Percentiles rank a stretch among this genome's conserved stretches.
phyloP scores from a whole-genome alignment of 2,113 vertebrate genomes.

The Oreocharis arfaki region DNA sequence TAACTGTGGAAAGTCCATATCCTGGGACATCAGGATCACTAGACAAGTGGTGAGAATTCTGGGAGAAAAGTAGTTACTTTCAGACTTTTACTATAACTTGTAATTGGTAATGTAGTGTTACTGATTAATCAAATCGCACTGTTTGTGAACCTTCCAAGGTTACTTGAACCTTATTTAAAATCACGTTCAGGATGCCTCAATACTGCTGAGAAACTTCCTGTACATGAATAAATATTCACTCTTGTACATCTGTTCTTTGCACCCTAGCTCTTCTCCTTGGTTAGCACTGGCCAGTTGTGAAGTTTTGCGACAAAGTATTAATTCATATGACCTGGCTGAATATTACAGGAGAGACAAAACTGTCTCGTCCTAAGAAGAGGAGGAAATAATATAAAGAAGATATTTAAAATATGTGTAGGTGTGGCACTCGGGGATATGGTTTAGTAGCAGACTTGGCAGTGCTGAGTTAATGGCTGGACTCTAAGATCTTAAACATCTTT shows the following conservation, averaged over 20 bases:
- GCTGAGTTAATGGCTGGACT: background rate
- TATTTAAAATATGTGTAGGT: background rate
- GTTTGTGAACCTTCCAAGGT: background rate
- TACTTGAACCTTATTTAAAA: background rate
- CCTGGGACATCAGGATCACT: background rate
- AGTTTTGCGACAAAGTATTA: background rate
- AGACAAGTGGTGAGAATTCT: background rate
- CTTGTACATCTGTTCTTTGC: background rate
- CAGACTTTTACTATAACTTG: background rate
- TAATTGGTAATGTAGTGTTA: background rate
- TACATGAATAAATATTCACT: background rate
- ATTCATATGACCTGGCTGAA: background rate
- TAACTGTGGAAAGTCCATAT: background rate
- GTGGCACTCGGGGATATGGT: background rate
- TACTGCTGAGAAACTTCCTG: background rate
- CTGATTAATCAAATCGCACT: background rate
- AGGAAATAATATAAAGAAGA: background rate
- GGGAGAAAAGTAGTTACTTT: background rate
- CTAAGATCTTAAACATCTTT: background rate
- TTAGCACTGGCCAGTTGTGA: fast-evolving
- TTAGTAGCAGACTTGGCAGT: background rate
- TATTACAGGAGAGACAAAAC: background rate
- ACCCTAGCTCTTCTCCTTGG: background rate
- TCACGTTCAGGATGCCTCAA: background rate
- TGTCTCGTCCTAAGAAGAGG: background rate